Evolutionary conservation across 2,888 invertebrate genomes (phyloP).

Genomic region (Chymomyza amoena): DNA sequence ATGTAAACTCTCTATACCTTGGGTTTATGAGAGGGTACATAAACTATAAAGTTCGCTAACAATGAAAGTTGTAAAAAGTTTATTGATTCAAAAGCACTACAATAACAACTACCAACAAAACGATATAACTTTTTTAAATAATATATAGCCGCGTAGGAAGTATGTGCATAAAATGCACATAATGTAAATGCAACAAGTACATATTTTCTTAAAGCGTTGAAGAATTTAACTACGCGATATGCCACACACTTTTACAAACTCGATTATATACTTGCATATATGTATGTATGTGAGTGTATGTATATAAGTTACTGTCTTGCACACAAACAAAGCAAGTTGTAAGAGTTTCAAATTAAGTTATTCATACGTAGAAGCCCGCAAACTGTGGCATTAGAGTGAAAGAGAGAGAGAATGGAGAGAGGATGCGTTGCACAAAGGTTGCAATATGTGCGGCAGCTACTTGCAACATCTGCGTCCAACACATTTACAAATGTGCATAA

Average conservation of each 20-base stretch:
- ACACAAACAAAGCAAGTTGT: constrained; percentile 3
- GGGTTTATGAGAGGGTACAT: too few species aligned
- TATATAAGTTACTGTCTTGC: neutral
- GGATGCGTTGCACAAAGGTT: neutral
- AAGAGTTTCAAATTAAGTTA: constrained; percentile 41
- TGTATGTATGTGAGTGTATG: neutral
- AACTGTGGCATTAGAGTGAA: constrained; percentile 14
- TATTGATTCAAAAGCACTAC: neutral
- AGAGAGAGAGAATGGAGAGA: neutral
- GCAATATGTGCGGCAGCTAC: constrained; percentile 7
- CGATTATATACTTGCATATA: neutral
- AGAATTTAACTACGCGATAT: neutral
- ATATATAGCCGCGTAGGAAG: neutral
- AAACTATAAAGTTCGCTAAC: neutral
- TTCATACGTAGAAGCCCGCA: constrained; percentile 45
- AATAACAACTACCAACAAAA: neutral
- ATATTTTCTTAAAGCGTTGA: neutral
- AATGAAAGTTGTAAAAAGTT: neutral
- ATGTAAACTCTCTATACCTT: too few species aligned
- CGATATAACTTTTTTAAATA: neutral
- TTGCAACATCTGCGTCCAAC: constrained; percentile 15
- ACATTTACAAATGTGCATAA: constrained; percentile 6
- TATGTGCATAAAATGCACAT: neutral
- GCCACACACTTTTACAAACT: constrained; percentile 1
- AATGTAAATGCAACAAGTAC: neutral